Evolutionary conservation across 2,113 vertebrate species (phyloP), one percentile per base, ranked within the genome.

Genomic region (Puntigrus tetrazona): DNA sequence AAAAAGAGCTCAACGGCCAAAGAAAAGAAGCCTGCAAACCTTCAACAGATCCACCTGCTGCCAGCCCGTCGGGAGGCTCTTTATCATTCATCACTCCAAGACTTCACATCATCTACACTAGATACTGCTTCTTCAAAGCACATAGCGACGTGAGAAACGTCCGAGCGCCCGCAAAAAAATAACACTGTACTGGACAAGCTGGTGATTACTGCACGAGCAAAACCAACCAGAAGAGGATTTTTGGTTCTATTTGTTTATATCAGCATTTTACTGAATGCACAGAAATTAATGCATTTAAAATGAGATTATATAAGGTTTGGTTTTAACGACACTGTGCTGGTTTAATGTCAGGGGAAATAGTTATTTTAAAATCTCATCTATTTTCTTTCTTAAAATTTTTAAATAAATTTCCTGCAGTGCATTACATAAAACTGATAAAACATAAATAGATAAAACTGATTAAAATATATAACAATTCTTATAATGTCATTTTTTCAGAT

Each of bases 31-130:
- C 78, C 74, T 65, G 14, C 43, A 29, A 52, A 50, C 47, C 16
- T 27, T 18, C 74, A n/a, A n/a, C n/a, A 83, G 55, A 31, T 74
- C 74, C 34, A 77, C 85, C 36, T 73, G 69, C 76, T 67, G 0
- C n/a, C 16, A 38, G 22, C 65, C 16, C 38, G 55, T 65, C 45
- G 72, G 57, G 47, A 59, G 18, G n/a, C 63, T 31, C 47, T n/a
- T n/a, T n/a, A n/a, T n/a, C 31, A 69, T 36, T 69, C 36, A 18
- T 10, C 65, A 36, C 65, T 22, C 9, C 3, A 22, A 69, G 31
- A 69, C 65, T 69, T 34, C 31, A 67, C 3, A 36, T 34, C 3
- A 67, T 36, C 18, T 22, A 36, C 36, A n/a, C n/a, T n/a, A n/a
- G n/a, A 20, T 36, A 36, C 22, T 34, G 18, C 22, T 69, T 69